Conservation (phyloP, 2,888 invertebrate species). For the Phlogophora meticulosa region DNA sequence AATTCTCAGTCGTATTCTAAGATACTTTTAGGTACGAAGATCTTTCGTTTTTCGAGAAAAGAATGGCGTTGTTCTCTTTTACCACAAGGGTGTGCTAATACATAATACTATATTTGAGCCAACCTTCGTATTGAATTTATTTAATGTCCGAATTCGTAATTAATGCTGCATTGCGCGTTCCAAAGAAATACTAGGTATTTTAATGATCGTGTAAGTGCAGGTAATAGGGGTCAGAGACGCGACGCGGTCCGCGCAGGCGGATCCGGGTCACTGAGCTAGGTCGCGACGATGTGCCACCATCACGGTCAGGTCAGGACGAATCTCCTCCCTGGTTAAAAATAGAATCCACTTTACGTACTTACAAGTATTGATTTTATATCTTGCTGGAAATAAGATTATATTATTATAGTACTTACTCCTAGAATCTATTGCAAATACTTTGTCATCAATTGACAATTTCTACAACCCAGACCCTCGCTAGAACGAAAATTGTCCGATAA, state of each 20-base stretch:
- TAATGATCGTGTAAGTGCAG: constrained; percentile 62
- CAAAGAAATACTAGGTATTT: constrained; percentile 19
- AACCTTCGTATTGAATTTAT: constrained; percentile 18
- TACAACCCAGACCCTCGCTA: not conserved
- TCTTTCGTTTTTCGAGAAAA: constrained; percentile 7
- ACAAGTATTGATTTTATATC: not conserved
- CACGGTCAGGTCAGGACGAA: constrained; percentile 77
- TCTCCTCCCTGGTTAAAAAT: constrained; percentile 57
- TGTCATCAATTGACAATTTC: constrained; percentile 15
- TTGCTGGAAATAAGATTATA: no score
- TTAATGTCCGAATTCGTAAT: constrained; percentile 25
- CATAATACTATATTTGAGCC: constrained; percentile 8
- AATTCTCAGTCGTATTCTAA: not conserved
- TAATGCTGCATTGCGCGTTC: constrained; percentile 29
- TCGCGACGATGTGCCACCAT: constrained; percentile 70
- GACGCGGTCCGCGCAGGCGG: constrained; percentile 62
- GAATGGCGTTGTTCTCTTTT: no score
- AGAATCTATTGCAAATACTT: not conserved
- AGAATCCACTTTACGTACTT: constrained; percentile 30
- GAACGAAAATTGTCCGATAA: constrained; percentile 8
- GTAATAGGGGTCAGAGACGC: constrained; percentile 77
- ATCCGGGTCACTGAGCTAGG: constrained; percentile 85
- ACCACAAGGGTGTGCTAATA: no score
- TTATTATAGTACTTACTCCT: not conserved
- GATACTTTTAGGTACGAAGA: constrained; percentile 24